Conservation (phyloP, 2,797 vertebrate species). For the Rhabdophis nuchalis region DNA sequence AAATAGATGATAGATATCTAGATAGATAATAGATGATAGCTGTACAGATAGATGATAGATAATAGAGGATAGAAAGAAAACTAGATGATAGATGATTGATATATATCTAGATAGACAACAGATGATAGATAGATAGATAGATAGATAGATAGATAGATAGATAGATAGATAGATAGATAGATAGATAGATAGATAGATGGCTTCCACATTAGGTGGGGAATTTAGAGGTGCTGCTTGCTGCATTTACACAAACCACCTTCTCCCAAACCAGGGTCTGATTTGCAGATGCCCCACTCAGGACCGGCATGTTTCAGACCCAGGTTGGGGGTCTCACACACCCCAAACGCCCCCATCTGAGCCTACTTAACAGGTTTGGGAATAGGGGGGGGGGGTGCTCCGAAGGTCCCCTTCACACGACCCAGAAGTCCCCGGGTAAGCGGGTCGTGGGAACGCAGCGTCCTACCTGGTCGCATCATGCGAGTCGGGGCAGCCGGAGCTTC, state of each 20-base stretch:
- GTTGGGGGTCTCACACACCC: background rate
- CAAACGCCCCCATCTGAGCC: background rate
- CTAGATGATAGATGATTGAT: too few species aligned
- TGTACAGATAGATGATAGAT: too few species aligned
- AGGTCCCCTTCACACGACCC: background rate
- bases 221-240: background rate
- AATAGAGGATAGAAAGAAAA: too few species aligned
- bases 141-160: too few species aligned
- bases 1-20: too few species aligned
- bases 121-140: too few species aligned
- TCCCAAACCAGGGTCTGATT: background rate
- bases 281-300: background rate
- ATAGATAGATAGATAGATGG: too few species aligned
- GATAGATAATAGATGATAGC: too few species aligned
- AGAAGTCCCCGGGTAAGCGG: background rate
- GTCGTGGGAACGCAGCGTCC: background rate
- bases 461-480: background rate
- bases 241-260: background rate
- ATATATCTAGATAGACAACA: too few species aligned
- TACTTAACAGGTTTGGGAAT: background rate
- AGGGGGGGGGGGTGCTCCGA: accelerated
- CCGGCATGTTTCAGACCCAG: background rate
- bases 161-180: too few species aligned
- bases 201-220: too few species aligned
- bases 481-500: background rate